Base-by-base conservation (phyloP, 2,113 vertebrate species). In the western clawed frog (Xenopus tropicalis) region DNA sequence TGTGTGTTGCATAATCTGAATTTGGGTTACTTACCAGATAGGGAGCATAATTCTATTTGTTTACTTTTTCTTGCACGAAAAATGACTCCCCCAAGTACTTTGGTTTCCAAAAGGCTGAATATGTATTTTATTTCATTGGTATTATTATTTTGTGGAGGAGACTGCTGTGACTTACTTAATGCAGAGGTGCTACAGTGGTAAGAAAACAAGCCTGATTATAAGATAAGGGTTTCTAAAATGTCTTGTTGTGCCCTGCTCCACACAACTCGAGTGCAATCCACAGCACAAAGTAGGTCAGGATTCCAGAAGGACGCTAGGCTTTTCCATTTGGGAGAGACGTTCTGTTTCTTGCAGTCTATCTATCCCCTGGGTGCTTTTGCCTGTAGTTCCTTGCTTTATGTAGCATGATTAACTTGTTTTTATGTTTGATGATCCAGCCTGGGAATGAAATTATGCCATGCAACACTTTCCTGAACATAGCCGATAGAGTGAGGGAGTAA, bases 281-380 rank as follows among this genome's bases (percentile, higher is more conserved):
- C 21, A 43, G 37, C n/a, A 62, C 48, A 76, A 76, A 76, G 73
- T 76, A 76, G 73, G 73, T 76, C 73, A 76, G 73, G 66, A 69
- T 68, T 76, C 73, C 73, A 69, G 66, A 63, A 69, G 57, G 66
- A 42, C 62, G 22, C 21, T 59, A 59, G n/a, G 44, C n/a, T 48
- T 43, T 22, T 48, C 52, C 66, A 62, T 56, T 62, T 69, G 59
- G 73, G 66, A 69, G 51, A 68, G 44, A 29, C 19, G 22, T 46
- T 25, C 23, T 61, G 62, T 42, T 69, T 76, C 66, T 69, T 76
- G 66, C 66, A 51, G 66, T 63, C 65, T 37, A 63, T 76, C 59
- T 44, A 66, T 76, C 73, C 66, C 59, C 20, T n/a, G 58, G 66
- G 66, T 14, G 20, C 20, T 66, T 43, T 48, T 61, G 19, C 24